Evolutionary conservation across 1,140 invertebrate genomes (phyloP).

Genomic region (Oreohelix idahoensis): DNA sequence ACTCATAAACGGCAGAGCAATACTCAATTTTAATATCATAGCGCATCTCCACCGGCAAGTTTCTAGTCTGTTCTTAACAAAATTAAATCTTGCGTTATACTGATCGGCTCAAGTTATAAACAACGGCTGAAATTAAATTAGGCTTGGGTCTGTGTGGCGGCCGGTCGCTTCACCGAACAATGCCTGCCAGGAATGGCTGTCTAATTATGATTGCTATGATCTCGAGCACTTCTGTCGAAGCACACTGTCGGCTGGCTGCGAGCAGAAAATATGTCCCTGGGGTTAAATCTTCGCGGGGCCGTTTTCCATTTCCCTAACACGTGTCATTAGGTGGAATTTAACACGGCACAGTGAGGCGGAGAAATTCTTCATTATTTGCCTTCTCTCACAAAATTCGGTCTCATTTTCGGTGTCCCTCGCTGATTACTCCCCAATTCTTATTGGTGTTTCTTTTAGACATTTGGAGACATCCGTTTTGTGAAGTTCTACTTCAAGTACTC

Average conservation of each 20-base stretch:
- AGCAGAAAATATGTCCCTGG: slow-evolving; percentile 27
- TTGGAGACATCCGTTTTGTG: not conserved
- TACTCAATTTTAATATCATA: slow-evolving; percentile 12
- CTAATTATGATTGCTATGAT: slow-evolving; percentile 18
- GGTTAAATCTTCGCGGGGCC: slow-evolving; percentile 15
- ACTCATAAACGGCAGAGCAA: not conserved
- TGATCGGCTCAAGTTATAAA: slow-evolving; percentile 24
- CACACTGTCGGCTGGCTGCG: not conserved
- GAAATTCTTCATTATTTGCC: slow-evolving; percentile 23
- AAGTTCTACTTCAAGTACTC: not conserved
- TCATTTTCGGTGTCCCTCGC: too few species aligned
- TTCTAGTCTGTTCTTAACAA: slow-evolving; percentile 8
- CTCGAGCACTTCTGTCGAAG: slow-evolving; percentile 25
- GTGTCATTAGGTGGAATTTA: slow-evolving; percentile 27
- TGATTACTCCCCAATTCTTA: not conserved
- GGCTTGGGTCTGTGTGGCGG: slow-evolving; percentile 10
- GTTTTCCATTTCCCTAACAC: slow-evolving; percentile 12
- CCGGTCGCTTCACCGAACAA: slow-evolving; percentile 16
- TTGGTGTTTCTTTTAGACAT: slow-evolving; percentile 3
- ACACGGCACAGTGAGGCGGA: slow-evolving; percentile 13
- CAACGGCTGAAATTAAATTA: slow-evolving; percentile 26
- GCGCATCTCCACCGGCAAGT: not conserved
- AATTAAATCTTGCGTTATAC: slow-evolving; percentile 10
- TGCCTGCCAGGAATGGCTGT: slow-evolving; percentile 5
- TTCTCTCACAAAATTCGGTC: slow-evolving; percentile 19